Evolutionary conservation across 2,797 vertebrate species (phyloP), one percentile per base, ranked within the genome.

Genomic region (Enteromius afrohamiltoni): DNA sequence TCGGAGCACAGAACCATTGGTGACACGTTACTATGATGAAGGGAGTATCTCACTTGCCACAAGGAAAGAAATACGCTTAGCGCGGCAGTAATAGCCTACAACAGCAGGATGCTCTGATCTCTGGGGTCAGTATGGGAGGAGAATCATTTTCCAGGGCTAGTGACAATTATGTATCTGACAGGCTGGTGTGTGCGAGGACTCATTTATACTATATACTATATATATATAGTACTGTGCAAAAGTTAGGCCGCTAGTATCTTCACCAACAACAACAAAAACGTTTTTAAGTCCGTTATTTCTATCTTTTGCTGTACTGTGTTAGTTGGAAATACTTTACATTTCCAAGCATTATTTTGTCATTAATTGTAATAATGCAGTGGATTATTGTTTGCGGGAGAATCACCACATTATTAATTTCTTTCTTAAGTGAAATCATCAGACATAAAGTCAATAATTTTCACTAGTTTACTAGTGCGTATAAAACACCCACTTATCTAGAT

Each of bases 11-110:
- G 1, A 73, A 16, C 49, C 42, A 58, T 90, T 68, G 76, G 53
- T 76, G 90, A 87, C 86, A 89, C 83, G 89, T 76, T 89, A 86
- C 87, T 89, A 88, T 90, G 92, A 89, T 86, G 89, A 87, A 90
- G 87, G 83, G 90, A 90, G 91, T 89, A 93, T 94, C 91, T 91
- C 21, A 51, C 13, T 23, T 31, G 7, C 10, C 11, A 17, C 3
- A 60, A 1, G 17, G 3, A 14, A 47, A 17, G 2, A 14, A 9
- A 11, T 11, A 3, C 19, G 45, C 42, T 47, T 73, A 69, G 51
- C 6, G 19, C 13, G 40, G 17, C 37, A 80, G 31, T 7, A 29
- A 0, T 8, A 11, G 42, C 42, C 10, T 45, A 10, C 37, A 62
- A 16, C 10, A 29, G 19, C 23, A 45, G 16, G 37, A 70, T 29